Conservation (phyloP, 30 jellyfish, hydroid and myxozoan genomes). For the Aurelia sp. region DNA sequence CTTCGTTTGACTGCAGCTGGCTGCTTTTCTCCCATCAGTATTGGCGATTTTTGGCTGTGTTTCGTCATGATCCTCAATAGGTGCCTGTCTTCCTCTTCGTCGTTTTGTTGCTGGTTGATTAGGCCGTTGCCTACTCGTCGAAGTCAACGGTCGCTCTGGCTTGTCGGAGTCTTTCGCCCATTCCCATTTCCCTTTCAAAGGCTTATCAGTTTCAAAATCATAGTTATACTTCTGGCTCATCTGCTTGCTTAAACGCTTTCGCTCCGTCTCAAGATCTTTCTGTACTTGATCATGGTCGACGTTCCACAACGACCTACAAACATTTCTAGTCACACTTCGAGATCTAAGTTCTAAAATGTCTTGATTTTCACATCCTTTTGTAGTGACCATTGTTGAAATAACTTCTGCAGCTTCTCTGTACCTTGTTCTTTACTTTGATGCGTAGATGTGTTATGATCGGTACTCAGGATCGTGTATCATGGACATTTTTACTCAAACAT, state of each 20-base stretch:
- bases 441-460: neutral
- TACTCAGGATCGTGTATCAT: neutral
- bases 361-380: constrained; percentile 19
- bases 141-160: neutral
- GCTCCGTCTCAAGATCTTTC: constrained; percentile 77
- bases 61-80: neutral
- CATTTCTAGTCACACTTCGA: constrained; percentile 67
- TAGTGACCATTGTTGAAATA: constrained; percentile 27
- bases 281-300: constrained; percentile 73
- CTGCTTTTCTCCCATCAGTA: neutral
- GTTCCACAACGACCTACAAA: constrained; percentile 75
- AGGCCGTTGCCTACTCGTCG: neutral
- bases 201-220: constrained; percentile 77
- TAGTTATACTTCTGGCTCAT: constrained; percentile 74
- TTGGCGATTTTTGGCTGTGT: neutral
- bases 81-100: neutral
- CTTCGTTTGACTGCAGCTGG: too few species aligned
- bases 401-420: neutral
- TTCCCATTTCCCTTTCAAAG: constrained; percentile 69
- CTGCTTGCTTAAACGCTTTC: constrained; percentile 37
- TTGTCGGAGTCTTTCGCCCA: constrained; percentile 38
- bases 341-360: constrained; percentile 53
- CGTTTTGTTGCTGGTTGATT: neutral
- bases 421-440: neutral
- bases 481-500: constrained; percentile 30